Percentiles rank a stretch among this genome's conserved stretches.
Conservation (phyloP, 1,140 invertebrate genomes). For the Trichonephila clavata region DNA sequence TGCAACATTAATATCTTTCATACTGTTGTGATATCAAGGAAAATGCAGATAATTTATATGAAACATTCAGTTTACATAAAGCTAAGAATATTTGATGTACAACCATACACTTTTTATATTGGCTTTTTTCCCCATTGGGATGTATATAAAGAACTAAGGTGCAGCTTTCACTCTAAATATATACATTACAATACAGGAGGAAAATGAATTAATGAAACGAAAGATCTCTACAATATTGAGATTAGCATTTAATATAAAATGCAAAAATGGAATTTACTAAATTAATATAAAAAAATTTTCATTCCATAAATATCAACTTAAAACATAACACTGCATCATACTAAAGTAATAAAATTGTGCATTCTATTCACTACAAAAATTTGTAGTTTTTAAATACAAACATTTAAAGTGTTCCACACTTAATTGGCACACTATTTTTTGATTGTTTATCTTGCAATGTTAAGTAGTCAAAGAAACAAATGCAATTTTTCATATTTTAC, state of each 20-base stretch:
- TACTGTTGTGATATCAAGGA: background rate
- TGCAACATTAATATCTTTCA: constrained; percentile 6
- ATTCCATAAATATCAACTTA: background rate
- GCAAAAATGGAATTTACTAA: background rate
- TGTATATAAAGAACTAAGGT: constrained; percentile 5
- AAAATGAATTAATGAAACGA: background rate
- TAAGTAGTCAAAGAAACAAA: constrained; percentile 1
- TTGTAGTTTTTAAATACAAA: background rate
- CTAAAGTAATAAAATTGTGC: background rate
- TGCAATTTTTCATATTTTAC: background rate
- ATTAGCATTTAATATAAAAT: background rate
- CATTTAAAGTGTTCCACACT: background rate
- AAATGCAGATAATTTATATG: constrained; percentile 23
- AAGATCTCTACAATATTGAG: background rate
- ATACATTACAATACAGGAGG: background rate
- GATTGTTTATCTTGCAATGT: background rate
- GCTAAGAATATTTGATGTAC: background rate
- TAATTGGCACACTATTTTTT: constrained; percentile 66
- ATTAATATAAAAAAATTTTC: background rate
- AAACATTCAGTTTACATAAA: background rate
- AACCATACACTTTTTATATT: background rate
- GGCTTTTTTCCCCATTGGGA: background rate
- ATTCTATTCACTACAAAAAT: background rate
- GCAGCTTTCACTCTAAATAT: background rate
- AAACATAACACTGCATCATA: background rate